Evolutionary conservation across 2,797 vertebrate genomes (phyloP).

Genomic region (Bryconaethiops microstoma): DNA sequence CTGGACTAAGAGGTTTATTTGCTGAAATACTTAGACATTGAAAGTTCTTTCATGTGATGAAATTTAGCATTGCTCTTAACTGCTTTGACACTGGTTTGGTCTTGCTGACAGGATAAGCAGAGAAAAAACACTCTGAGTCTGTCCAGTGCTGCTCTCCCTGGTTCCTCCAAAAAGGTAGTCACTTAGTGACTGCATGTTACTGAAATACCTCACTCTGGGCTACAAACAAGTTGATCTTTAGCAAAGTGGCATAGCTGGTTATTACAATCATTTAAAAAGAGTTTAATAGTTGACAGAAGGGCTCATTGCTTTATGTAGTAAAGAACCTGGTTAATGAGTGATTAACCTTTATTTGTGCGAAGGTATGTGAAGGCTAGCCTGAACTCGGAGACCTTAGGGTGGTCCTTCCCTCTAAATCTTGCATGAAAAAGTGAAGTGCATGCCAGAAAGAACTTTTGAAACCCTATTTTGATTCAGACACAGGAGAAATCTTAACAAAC

Average conservation of each 20-base stretch:
- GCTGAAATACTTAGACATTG: neutral
- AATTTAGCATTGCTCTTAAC: neutral
- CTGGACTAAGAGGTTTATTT: neutral
- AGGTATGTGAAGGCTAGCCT: neutral
- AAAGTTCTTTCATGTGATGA: slow-evolving; percentile 2
- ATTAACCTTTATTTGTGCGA: neutral
- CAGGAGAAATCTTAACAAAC: neutral
- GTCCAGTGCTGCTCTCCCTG: slow-evolving; percentile 52
- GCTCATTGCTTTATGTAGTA: neutral
- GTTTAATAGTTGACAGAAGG: slow-evolving; percentile 17
- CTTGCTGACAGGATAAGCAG: slow-evolving; percentile 64
- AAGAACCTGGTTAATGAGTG: neutral
- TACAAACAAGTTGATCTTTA: slow-evolving; percentile 25
- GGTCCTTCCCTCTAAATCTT: neutral
- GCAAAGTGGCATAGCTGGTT: neutral
- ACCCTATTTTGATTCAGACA: neutral
- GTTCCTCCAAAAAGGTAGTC: slow-evolving; percentile 71
- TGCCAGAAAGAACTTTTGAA: neutral
- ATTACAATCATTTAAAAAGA: neutral
- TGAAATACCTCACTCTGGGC: slow-evolving; percentile 31
- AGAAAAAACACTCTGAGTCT: slow-evolving; percentile 69
- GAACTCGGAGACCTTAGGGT: neutral
- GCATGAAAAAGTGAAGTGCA: neutral
- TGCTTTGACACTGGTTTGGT: slow-evolving; percentile 37
- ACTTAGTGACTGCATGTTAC: slow-evolving; percentile 35